phyloP scores from a whole-genome alignment of 1,140 invertebrate genomes.

The Leptinotarsa defecta region DNA sequence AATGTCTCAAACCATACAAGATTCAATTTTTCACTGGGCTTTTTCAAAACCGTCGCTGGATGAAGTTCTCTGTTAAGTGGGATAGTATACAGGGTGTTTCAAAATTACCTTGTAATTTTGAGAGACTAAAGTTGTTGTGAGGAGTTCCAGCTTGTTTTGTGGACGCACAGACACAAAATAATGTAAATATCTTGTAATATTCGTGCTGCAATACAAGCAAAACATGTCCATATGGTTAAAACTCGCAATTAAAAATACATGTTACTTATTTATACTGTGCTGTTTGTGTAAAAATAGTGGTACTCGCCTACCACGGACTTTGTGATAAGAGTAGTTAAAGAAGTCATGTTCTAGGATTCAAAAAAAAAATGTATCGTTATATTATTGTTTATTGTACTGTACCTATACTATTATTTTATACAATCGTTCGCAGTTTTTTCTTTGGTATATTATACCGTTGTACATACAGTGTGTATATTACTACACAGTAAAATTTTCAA shows the following conservation, averaged over 20 bases:
- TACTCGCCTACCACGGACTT: constrained; percentile 52
- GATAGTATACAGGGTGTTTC: background rate
- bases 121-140: background rate
- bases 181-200: constrained; percentile 41
- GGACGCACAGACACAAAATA: constrained; percentile 8
- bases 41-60: constrained; percentile 10
- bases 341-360: constrained; percentile 55
- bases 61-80: constrained; percentile 5
- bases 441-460: constrained; percentile 53
- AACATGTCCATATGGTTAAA: constrained; percentile 52
- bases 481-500: constrained; percentile 53
- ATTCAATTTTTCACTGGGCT: constrained; percentile 20
- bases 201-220: constrained; percentile 52
- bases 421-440: constrained; percentile 51
- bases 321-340: constrained; percentile 57
- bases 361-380: constrained; percentile 54
- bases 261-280: constrained; percentile 57
- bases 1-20: constrained; percentile 31
- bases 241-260: constrained; percentile 54
- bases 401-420: constrained; percentile 56
- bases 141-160: constrained; percentile 21
- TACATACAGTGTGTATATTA: constrained; percentile 55
- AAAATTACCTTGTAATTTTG: background rate
- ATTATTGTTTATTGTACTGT: constrained; percentile 56
- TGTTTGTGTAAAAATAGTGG: constrained; percentile 53